A percentile compares a stretch with the other conserved stretches of the same genome.
Evolutionary conservation across 92 coral and sea anemone species (phyloP).

Genomic region (Porites divaricata): DNA sequence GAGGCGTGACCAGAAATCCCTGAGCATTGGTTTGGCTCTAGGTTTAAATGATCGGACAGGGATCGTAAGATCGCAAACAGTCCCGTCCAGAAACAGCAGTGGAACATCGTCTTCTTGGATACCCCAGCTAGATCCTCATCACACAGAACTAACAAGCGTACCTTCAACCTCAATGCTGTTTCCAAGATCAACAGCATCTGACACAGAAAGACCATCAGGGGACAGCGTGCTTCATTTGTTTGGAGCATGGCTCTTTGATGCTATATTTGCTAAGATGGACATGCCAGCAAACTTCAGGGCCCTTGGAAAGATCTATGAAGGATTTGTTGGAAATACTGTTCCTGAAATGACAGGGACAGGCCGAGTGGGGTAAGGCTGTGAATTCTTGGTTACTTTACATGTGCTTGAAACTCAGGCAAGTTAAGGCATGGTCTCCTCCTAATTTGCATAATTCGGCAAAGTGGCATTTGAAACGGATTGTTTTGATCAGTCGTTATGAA

Average conservation of each 20-base stretch:
- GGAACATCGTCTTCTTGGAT: slow-evolving; percentile 53
- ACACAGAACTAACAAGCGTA: slow-evolving; percentile 39
- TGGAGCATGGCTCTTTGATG: slow-evolving; percentile 98
- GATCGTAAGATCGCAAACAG: slow-evolving; percentile 76
- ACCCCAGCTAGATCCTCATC: slow-evolving; percentile 16
- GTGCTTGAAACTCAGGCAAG: too few relatives aligned
- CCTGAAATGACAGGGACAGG: slow-evolving; percentile 6
- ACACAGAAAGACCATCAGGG: slow-evolving; percentile 76
- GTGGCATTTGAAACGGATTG: too few relatives aligned
- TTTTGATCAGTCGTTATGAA: too few relatives aligned
- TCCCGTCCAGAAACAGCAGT: slow-evolving; percentile 89
- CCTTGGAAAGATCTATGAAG: slow-evolving; percentile 72
- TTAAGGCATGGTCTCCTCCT: too few relatives aligned
- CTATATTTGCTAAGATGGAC: slow-evolving; percentile 85
- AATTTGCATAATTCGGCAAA: too few relatives aligned
- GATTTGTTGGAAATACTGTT: slow-evolving; percentile 33
- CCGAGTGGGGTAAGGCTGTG: slow-evolving; percentile 14
- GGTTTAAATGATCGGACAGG: slow-evolving; percentile 77
- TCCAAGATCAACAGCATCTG: slow-evolving; percentile 42
- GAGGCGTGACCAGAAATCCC: slow-evolving; percentile 76
- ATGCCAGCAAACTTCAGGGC: slow-evolving; percentile 71
- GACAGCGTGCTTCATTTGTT: slow-evolving; percentile 93
- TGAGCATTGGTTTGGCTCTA: slow-evolving; percentile 74
- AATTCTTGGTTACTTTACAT: too few relatives aligned
- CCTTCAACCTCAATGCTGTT: slow-evolving; percentile 64